These are phyloP conservation scores for Agriopis marginaria DNA, from an alignment of 2,888 invertebrate genomes.

Conservation along the genomic window DNA sequence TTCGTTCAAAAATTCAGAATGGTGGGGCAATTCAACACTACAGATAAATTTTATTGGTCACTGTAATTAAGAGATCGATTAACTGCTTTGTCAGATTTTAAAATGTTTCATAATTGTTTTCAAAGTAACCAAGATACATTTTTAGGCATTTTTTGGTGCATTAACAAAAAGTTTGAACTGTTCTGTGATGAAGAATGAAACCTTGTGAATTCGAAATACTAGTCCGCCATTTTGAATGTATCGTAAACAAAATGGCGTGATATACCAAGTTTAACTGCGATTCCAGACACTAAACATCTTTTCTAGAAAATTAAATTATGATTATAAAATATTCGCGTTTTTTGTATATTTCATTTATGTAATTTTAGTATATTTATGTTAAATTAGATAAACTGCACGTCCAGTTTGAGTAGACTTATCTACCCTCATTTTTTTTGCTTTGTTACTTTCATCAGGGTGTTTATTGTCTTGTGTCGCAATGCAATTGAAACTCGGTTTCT, in stretches of 20 bases:
- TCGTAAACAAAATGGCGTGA: conserved; percentile 64
- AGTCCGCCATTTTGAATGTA: conserved; percentile 66
- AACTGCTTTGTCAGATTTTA: not conserved
- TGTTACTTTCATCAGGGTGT: not conserved
- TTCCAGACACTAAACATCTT: not conserved
- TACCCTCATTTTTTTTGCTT: not conserved
- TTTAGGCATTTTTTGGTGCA: conserved; percentile 46
- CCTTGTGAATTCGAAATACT: conserved; percentile 63
- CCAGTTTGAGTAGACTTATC: not conserved
- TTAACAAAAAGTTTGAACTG: conserved; percentile 61
- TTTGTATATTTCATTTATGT: not conserved
- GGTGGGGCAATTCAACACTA: too few species aligned
- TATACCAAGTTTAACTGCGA: conserved; percentile 30
- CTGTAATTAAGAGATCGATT: too few species aligned
- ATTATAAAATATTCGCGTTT: not conserved
- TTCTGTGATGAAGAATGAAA: conserved; percentile 75
- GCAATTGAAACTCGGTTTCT: conserved; percentile 10
- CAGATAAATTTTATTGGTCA: too few species aligned
- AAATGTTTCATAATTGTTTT: not conserved
- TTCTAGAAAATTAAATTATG: not conserved
- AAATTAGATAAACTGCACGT: not conserved
- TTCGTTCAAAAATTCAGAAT: too few species aligned
- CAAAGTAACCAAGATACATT: not conserved
- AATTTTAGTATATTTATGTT: too few species aligned
- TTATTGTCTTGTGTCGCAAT: conserved; percentile 10